These are phyloP conservation scores for Cryptoblepharus egeriae DNA, from an alignment of 2,797 vertebrate genomes.

Conservation along the genomic window DNA sequence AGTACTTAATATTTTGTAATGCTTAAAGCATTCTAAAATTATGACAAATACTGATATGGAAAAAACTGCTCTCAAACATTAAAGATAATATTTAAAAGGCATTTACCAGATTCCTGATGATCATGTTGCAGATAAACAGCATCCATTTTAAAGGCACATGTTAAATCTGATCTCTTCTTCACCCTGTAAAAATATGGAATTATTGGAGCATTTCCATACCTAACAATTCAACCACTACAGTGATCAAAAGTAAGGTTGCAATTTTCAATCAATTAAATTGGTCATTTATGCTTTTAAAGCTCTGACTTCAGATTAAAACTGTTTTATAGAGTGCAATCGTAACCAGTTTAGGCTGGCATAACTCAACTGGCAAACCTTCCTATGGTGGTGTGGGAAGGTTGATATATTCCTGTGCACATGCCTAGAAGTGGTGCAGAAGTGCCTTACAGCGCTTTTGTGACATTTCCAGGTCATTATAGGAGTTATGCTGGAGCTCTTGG, in stretches of 20 bases:
- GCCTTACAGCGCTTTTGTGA: no score
- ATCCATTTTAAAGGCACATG: constrained; percentile 93
- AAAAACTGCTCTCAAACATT: constrained; percentile 33
- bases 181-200: constrained; percentile 82
- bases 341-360: no score
- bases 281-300: background rate
- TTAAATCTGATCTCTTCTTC: constrained; percentile 88
- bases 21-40: background rate
- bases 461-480: no score
- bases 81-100: constrained; percentile 24
- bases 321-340: no score
- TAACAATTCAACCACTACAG: constrained; percentile 29
- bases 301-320: constrained; percentile 10
- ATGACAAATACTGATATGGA: background rate
- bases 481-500: no score
- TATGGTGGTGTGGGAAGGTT: no score
- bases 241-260: constrained; percentile 5
- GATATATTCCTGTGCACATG: no score
- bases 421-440: no score
- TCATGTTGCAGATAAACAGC: constrained; percentile 92
- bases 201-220: constrained; percentile 21
- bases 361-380: no score
- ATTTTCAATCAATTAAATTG: background rate
- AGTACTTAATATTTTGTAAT: background rate
- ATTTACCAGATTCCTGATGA: constrained; percentile 92